Percentiles rank a stretch among this genome's conserved stretches.
These are phyloP conservation scores for Anastrepha ludens DNA, from an alignment of 1,140 invertebrate species.

Conservation along the genomic window DNA sequence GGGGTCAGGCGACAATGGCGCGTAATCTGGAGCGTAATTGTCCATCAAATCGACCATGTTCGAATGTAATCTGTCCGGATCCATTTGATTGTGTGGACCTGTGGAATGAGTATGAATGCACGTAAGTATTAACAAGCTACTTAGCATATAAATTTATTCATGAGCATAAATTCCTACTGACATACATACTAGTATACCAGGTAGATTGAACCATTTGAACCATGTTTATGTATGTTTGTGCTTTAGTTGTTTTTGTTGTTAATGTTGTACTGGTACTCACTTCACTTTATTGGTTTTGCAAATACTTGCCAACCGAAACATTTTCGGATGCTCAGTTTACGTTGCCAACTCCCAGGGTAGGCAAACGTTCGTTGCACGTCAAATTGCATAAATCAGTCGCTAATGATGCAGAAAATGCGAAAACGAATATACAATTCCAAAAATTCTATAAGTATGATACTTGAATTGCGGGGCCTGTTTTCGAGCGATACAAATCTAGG, in stretches of 20 bases:
- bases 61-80: constrained; percentile 77
- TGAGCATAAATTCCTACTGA: not conserved
- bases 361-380: not conserved
- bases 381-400: not conserved
- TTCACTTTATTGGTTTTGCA: not conserved
- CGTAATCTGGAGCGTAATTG: constrained; percentile 76
- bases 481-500: no score
- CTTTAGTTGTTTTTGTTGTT: no score
- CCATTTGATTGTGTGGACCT: constrained; percentile 81
- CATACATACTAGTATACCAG: no score
- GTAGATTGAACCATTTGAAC: not conserved
- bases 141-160: constrained; percentile 33
- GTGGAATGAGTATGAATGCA: constrained; percentile 82
- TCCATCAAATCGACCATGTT: constrained; percentile 79
- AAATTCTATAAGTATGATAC: no score
- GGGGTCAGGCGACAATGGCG: constrained; percentile 78
- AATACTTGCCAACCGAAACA: not conserved
- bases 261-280: not conserved
- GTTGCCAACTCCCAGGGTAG: not conserved
- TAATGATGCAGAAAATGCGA: not conserved
- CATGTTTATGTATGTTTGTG: not conserved
- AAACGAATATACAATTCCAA: not conserved
- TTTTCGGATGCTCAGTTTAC: not conserved
- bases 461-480: no score
- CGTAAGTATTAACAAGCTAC: constrained; percentile 75